phyloP scores from a whole-genome alignment of 1,140 invertebrate species.

The Megalopta genalis region DNA sequence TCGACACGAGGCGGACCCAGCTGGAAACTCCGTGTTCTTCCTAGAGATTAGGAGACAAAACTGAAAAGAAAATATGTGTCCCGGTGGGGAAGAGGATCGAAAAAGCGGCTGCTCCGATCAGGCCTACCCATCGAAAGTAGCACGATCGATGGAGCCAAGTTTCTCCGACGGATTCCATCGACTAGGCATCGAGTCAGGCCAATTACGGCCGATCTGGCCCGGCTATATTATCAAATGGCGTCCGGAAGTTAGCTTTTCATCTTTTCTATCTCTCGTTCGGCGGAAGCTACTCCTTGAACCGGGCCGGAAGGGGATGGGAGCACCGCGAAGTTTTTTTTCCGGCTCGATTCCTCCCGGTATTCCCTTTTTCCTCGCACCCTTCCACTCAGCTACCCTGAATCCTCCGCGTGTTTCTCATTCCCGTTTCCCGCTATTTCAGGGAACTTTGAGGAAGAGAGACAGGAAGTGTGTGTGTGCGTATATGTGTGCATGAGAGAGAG shows the following conservation, averaged over 20 bases:
- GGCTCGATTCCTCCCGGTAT: neutral
- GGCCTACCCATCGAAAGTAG: neutral
- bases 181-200: conserved; percentile 52
- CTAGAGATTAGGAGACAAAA: neutral
- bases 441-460: conserved; percentile 21
- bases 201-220: conserved; percentile 59
- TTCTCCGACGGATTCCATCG: conserved; percentile 43
- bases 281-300: conserved; percentile 21
- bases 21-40: neutral
- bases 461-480: no score
- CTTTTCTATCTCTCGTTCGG: conserved; percentile 49
- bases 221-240: conserved; percentile 62
- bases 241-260: conserved; percentile 65
- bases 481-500: no score
- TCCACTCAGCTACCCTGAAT: neutral
- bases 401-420: neutral
- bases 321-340: conserved; percentile 2
- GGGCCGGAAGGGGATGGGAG: neutral
- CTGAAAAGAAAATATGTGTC: neutral
- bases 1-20: neutral
- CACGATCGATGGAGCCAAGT: conserved; percentile 51
- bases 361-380: no score
- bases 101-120: conserved; percentile 28
- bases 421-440: conserved; percentile 1
- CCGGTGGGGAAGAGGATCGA: neutral